Percentiles rank a stretch among this genome's conserved stretches.
Conservation (phyloP, 1,140 invertebrate species). For the Latrodectus geometricus region DNA sequence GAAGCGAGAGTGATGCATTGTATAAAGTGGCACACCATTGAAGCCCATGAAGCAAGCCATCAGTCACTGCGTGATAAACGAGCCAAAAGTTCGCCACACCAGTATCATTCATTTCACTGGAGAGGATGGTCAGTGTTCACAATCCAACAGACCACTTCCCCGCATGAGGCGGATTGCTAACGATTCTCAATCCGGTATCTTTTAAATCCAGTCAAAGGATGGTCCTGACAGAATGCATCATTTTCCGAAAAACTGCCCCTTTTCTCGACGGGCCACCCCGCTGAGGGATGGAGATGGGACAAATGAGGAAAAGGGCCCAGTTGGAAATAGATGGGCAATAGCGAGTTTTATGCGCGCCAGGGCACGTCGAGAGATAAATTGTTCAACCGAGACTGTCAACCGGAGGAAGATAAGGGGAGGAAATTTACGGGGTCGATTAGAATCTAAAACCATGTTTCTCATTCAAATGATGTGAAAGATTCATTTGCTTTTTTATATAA, state of each 20-base stretch:
- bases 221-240: background rate
- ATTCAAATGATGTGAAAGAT: conserved; percentile 22
- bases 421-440: conserved; percentile 27
- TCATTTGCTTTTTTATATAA: background rate
- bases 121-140: background rate
- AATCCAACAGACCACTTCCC: too few relatives aligned
- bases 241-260: background rate
- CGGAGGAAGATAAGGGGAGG: conserved; percentile 12
- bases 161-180: background rate
- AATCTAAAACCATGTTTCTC: conserved; percentile 1
- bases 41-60: background rate
- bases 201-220: conserved; percentile 1
- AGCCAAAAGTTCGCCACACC: background rate
- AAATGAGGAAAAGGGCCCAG: background rate
- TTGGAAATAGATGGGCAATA: background rate
- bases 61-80: conserved; percentile 4
- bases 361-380: conserved; percentile 8
- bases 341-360: background rate
- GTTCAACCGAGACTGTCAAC: background rate
- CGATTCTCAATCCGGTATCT: background rate
- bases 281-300: background rate
- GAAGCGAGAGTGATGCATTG: too few relatives aligned
- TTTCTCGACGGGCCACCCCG: background rate
- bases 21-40: too few relatives aligned
- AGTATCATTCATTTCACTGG: background rate